phyloP scores from a whole-genome alignment of 1,140 invertebrate species.

The Achroia grisella region DNA sequence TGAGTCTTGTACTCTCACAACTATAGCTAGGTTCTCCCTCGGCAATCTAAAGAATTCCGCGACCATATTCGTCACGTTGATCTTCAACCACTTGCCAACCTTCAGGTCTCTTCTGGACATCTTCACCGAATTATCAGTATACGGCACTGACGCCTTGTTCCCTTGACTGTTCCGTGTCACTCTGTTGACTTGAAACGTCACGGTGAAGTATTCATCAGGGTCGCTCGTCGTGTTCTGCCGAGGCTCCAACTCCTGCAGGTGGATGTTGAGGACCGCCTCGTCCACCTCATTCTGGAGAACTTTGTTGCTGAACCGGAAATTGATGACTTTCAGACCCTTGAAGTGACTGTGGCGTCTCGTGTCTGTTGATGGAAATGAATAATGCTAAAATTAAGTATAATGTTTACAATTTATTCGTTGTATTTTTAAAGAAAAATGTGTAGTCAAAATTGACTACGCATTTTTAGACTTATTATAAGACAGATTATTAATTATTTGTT shows the following conservation, averaged over 20 bases:
- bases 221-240: slow-evolving; percentile 39
- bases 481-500: too few species aligned
- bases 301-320: slow-evolving; percentile 75
- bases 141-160: slow-evolving; percentile 52
- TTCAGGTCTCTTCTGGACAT: slow-evolving; percentile 48
- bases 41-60: slow-evolving; percentile 83
- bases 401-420: too few species aligned
- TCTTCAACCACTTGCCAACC: slow-evolving; percentile 80
- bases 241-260: slow-evolving; percentile 61
- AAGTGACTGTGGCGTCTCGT: slow-evolving; percentile 61
- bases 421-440: too few species aligned
- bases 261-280: slow-evolving; percentile 73
- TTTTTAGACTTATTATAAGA: too few species aligned
- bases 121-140: slow-evolving; percentile 49
- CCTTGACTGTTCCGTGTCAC: slow-evolving; percentile 55
- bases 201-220: slow-evolving; percentile 41
- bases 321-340: slow-evolving; percentile 68
- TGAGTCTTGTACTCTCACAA: slow-evolving; percentile 78
- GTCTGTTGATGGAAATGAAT: slow-evolving; percentile 39
- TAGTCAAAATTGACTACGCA: too few species aligned
- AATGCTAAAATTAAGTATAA: background rate
- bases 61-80: slow-evolving; percentile 85
- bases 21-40: slow-evolving; percentile 82
- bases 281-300: slow-evolving; percentile 71
- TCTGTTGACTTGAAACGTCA: slow-evolving; percentile 60